phyloP scores from a whole-genome alignment of 1,140 invertebrate genomes.

The Caenorhabditis tropicalis region DNA sequence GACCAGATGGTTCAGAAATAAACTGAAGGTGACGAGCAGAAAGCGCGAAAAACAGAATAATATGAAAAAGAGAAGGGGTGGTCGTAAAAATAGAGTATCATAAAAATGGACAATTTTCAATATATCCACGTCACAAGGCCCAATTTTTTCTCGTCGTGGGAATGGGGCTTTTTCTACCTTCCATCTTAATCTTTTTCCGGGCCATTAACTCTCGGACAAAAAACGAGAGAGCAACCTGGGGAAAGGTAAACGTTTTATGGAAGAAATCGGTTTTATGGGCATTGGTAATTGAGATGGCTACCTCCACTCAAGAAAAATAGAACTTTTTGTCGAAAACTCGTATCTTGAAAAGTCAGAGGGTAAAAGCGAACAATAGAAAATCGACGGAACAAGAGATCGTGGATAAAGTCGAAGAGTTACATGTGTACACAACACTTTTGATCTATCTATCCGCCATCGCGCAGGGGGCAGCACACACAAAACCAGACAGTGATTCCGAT shows the following conservation, averaged over 20 bases:
- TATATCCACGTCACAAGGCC: constrained; percentile 1
- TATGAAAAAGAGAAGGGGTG: neutral
- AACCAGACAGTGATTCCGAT: constrained; percentile 27
- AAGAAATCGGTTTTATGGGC: neutral
- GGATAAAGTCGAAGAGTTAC: constrained; percentile 32
- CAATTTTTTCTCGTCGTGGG: neutral
- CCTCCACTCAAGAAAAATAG: neutral
- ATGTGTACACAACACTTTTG: constrained; percentile 43
- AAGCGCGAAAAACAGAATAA: neutral
- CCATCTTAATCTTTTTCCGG: constrained; percentile 1
- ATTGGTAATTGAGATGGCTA: neutral
- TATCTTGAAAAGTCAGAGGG: neutral
- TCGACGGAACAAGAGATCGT: constrained; percentile 9
- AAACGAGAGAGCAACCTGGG: neutral
- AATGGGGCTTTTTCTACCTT: neutral
- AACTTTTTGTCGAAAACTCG: neutral
- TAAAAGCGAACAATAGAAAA: constrained; percentile 24
- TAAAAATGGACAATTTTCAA: constrained; percentile 21
- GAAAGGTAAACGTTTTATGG: constrained; percentile 15
- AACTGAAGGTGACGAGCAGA: constrained; percentile 23
- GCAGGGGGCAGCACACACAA: neutral
- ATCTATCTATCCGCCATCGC: constrained; percentile 37
- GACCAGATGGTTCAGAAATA: neutral
- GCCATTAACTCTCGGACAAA: neutral
- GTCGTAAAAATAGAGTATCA: neutral